Evolutionary conservation across 2,888 invertebrate species (phyloP), one percentile per base, ranked within the genome.

Genomic region (Smittia aterrima): DNA sequence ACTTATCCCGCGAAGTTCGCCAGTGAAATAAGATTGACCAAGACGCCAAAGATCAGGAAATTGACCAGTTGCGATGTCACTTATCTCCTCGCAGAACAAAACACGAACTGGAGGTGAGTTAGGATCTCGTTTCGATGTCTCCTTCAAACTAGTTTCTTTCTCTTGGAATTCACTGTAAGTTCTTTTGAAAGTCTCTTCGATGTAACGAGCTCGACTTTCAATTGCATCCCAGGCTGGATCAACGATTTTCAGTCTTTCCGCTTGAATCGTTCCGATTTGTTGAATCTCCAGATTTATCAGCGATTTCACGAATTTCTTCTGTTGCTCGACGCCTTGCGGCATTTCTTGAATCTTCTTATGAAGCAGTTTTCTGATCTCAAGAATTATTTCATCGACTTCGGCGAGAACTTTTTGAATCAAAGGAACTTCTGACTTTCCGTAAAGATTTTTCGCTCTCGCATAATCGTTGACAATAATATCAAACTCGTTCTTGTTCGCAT

Each of bases 171-270:
- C 80, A 24, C 82, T 82, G 74, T 82, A 83, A 0, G 82, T 80
- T 66, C 79, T 79, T 1, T 81, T 81, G 53, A 83, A 83, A 0
- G 82, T 82, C 13, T 78, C 77, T 75, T 83, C 83, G 74, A 96
- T 86, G 83, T 93, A 95, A 72, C 91, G 89, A 76, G 93, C 91
- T 76, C 94, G 90, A 76, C 92, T 90, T 66, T 87, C 88, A 77
- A 99, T 92, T 1, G 96, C 97, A 77, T 94, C 92, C 98, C 98
- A 98, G 0, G 97, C 98, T 1, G 98, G 96, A 83, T 99, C 98
- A 6, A 92, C 93, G 2, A 80, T 80, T 0, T 79, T 79, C 25
- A 81, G 38, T 4, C 80, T 80, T 86, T 83, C 80, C 9, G 79
- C 79, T 24, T 80, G 77, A 0, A 77, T 71, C 0, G 79, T 80